Evolutionary conservation across 2,113 vertebrate species (phyloP).

Genomic region (Crotalus horridus): DNA sequence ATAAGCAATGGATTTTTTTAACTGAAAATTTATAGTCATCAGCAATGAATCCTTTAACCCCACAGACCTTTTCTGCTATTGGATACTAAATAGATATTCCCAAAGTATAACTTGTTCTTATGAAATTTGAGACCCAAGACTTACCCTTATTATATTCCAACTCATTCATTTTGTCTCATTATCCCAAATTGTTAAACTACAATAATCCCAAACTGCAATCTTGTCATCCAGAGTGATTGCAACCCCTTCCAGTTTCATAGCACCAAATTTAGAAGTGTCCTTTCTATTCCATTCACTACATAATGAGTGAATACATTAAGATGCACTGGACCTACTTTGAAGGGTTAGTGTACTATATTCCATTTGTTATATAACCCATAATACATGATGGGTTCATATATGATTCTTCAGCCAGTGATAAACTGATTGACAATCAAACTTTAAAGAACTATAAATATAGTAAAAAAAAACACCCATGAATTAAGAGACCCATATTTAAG

Average conservation of each 20-base stretch:
- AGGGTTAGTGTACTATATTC: not conserved
- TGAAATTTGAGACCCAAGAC: not conserved
- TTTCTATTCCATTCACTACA: constrained; percentile 9
- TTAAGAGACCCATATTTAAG: not conserved
- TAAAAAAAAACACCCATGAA: not conserved
- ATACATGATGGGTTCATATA: constrained; percentile 4
- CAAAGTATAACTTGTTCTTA: not conserved
- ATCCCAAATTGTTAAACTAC: constrained; percentile 5
- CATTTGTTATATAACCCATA: not conserved
- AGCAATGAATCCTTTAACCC: not conserved
- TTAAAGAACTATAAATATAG: not conserved
- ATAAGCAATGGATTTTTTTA: not conserved
- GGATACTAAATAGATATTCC: not conserved
- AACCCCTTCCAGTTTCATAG: not conserved
- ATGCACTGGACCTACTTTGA: not conserved
- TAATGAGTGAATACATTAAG: not conserved
- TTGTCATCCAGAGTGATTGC: not conserved
- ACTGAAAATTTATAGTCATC: not conserved
- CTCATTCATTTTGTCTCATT: constrained; percentile 7
- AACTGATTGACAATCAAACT: not conserved
- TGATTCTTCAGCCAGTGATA: not conserved
- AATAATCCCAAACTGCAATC: not conserved
- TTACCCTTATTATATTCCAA: constrained; percentile 3
- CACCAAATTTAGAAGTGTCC: not conserved
- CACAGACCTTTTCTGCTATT: not conserved